Evolutionary conservation across 2,113 vertebrate species (phyloP), one percentile per base, ranked within the genome.

Genomic region (Melanerpes formicivorus): DNA sequence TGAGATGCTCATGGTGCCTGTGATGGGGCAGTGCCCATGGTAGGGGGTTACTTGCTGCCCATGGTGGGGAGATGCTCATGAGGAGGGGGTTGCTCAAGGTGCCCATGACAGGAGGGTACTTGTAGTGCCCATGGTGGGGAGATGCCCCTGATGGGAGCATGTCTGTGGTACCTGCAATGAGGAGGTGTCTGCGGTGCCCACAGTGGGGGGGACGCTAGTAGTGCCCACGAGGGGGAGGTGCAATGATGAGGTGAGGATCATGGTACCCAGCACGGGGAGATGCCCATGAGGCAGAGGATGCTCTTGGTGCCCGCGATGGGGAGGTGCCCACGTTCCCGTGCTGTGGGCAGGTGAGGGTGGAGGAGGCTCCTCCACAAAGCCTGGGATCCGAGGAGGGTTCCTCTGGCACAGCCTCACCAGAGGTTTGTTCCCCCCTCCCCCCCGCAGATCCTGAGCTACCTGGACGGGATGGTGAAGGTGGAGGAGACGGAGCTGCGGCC

Each of bases 401-500:
- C 23, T 54, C 58, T 64, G 48, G 34, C 60, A 9, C 27, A 14
- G 19, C 42, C 13, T 4, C 2, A 19, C 11, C 37, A 37, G 37
- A 37, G 37, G 10, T 37, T 37, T 37, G 37, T 37, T 37, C 10
- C 37, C 37, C 3, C 1, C 58, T n/a, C 34, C 34, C 50, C 34
- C 3, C 1, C 58, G 48, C 93, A 99, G 99, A 97, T 99, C 90
- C 95, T 99, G 76, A 95, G 97, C 11, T 98, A 97, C 80, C 96
- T 98, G 93, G 94, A 96, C 0, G 98, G 97, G 9, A 50, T 64
- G 30, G 81, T 94, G 2, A 97, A 98, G n/a, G 97, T 92, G 67
- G 97, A 90, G 76, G 98, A 95, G 91, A 95, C 63, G 0, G 96
- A 96, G 16, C 98, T 97, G 79, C 96, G 93, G 73, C 87, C 95